A percentile compares a stretch with the other conserved stretches of the same genome.
Evolutionary conservation across 2,888 invertebrate species (phyloP).

Genomic region (Eustalomyia histrio): DNA sequence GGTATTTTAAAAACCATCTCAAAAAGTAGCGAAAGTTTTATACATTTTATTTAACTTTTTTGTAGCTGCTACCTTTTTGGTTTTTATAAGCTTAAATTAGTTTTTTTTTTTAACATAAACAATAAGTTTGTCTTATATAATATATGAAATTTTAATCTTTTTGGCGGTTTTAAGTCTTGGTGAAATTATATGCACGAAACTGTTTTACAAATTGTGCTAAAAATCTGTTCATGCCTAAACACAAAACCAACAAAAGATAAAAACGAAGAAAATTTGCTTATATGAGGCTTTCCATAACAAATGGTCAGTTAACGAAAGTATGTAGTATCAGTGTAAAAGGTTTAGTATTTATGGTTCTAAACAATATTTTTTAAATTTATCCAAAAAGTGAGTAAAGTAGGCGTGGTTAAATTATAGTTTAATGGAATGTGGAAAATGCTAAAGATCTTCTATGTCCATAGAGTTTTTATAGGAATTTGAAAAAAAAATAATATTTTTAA

Average conservation of each 20-base stretch:
- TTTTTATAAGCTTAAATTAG: background rate
- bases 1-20: background rate
- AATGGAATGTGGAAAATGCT: no score
- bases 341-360: no score
- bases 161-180: slow-evolving; percentile 12
- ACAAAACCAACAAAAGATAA: background rate
- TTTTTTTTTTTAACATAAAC: background rate
- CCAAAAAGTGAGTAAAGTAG: no score
- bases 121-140: background rate
- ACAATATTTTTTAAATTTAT: no score
- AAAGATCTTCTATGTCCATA: no score
- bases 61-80: background rate
- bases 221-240: slow-evolving; percentile 26
- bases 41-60: background rate
- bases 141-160: slow-evolving; percentile 5
- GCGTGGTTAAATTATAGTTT: no score
- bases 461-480: no score
- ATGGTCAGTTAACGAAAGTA: no score
- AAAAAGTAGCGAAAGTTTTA: background rate
- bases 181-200: slow-evolving; percentile 5
- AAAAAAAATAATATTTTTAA: no score
- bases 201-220: slow-evolving; percentile 6
- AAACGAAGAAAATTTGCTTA: slow-evolving; percentile 9
- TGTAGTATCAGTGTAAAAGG: no score
- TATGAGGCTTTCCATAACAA: slow-evolving; percentile 21